These are phyloP conservation scores for Ceryle rudis DNA, from an alignment of 2,797 vertebrate genomes.

Conservation along the genomic window DNA sequence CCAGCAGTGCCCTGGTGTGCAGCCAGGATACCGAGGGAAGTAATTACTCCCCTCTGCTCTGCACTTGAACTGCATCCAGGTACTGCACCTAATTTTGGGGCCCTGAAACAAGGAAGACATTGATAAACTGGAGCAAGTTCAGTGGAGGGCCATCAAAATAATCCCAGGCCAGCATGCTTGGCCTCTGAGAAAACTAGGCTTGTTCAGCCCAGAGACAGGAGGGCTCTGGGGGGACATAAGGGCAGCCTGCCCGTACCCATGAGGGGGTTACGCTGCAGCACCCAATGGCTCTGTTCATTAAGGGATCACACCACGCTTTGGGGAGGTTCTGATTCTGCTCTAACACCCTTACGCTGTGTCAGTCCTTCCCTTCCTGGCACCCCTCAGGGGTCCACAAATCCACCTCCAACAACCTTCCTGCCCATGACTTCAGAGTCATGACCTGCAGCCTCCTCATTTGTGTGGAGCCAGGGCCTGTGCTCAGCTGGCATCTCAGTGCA, in stretches of 20 bases:
- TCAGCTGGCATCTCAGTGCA: background rate
- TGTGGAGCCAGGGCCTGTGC: background rate
- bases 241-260: background rate
- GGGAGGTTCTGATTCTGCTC: background rate
- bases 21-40: background rate
- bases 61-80: background rate
- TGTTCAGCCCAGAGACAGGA: background rate
- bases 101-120: background rate
- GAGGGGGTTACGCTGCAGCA: background rate
- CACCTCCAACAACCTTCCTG: background rate
- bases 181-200: background rate
- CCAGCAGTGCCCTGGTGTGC: background rate
- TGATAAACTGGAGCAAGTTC: background rate
- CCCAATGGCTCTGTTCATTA: background rate
- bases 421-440: background rate
- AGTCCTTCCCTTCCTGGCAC: background rate
- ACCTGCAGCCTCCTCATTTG: fast-evolving
- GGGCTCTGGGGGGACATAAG: fast-evolving
- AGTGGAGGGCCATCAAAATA: background rate
- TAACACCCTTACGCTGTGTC: fast-evolving
- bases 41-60: background rate
- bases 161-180: background rate
- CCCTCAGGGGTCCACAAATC: background rate
- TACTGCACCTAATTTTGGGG: background rate
- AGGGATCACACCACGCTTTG: background rate